Evolutionary conservation across 2,797 vertebrate species (phyloP), one percentile per base, ranked within the genome.

Genomic region (Sebastes steindachneri): DNA sequence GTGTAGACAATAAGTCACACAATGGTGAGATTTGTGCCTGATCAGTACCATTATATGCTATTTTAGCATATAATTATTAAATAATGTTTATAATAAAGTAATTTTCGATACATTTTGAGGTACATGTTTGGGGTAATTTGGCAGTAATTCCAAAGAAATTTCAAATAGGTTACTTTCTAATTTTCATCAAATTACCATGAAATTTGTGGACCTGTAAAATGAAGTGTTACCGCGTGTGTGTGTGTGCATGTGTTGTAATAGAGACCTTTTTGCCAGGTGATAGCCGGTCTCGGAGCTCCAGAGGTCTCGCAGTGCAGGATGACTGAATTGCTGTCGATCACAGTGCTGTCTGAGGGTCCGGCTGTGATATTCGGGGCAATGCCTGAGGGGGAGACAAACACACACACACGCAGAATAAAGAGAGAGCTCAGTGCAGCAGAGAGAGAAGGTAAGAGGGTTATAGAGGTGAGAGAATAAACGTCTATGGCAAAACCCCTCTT

Each of bases 221-320:
- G 15, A 48, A 48, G 0, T 48, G 41, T 3, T 19, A 48, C 41
- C 3, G 41, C 2, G 5, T 3, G 2, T 14, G 12, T 14, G 37
- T 23, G 79, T 11, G 37, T 54, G 78, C 3, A 12, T 26, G 71
- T 28, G 54, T 68, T 68, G 68, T 12, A 51, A 59, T 35, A 4
- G 21, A 77, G 35, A 99, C 98, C 97, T 97, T 98, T 99, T 94
- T 99, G 98, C 98, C 98, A 99, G 21, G 98, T 98, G 95, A 99
- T 99, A 78, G 98, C 98, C 0, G 98, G 98, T 54, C 98, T 95
- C 0, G 98, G 98, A 0, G 98, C 98, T 66, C 98, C 98, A 0
- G 97, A 98, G 31, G 98, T 99, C 95, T 99, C 97, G 1, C 98
- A 99, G 84, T 97, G 97, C 86, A 99, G 95, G 62, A 99, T 96